Evolutionary conservation across 2,113 vertebrate genomes (phyloP).

Genomic region (Protobothrops flavoviridis): DNA sequence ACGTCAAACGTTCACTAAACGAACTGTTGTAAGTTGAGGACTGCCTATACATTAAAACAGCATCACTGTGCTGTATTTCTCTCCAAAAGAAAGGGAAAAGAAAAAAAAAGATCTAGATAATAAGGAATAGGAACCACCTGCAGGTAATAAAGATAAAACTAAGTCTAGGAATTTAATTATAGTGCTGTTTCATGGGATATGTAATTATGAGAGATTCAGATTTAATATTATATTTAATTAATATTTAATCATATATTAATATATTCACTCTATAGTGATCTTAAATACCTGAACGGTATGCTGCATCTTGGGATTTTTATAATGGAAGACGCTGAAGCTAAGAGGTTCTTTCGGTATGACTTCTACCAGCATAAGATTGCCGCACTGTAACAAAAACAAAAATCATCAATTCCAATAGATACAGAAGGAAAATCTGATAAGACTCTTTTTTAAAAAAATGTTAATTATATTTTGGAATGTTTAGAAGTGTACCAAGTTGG

Average conservation of each 20-base stretch:
- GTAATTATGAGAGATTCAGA: background rate
- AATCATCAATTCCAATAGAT: background rate
- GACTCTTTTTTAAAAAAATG: background rate
- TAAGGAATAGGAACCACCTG: background rate
- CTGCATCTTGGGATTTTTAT: conserved; percentile 98
- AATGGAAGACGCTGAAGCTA: conserved; percentile 97
- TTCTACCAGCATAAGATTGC: conserved; percentile 98
- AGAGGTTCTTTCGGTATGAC: conserved; percentile 95
- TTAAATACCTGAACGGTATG: conserved; percentile 93
- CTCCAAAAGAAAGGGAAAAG: background rate
- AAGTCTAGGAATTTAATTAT: background rate
- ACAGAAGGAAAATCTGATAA: background rate
- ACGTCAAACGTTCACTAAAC: no score
- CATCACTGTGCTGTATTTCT: background rate
- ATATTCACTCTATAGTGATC: background rate
- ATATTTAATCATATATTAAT: background rate
- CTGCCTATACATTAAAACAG: background rate
- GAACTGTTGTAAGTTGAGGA: no score
- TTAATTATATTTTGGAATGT: background rate
- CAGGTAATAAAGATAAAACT: background rate
- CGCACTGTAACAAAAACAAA: conserved; percentile 78
- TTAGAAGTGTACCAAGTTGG: background rate
- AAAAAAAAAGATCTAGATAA: background rate
- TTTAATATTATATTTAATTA: background rate
- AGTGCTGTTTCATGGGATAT: background rate